Percentiles rank a stretch among this genome's conserved stretches.
Evolutionary conservation across 2,888 invertebrate species (phyloP).

Genomic region (Tiliacea citrago): DNA sequence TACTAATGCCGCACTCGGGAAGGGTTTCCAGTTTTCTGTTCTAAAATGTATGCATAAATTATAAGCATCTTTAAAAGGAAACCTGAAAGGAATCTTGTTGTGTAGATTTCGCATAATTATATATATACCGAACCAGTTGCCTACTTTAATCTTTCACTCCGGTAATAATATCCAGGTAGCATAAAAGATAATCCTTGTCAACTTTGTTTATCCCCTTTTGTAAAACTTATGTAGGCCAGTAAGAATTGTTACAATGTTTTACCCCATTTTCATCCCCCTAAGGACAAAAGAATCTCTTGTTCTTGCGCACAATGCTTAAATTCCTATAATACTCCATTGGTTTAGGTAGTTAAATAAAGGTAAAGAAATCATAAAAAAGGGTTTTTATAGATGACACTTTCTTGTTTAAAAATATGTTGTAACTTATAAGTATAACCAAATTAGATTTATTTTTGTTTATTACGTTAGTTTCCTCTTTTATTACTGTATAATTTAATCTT

Average conservation of each 20-base stretch:
- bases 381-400: too few relatives aligned
- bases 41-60: not conserved
- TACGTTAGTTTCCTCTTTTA: too few relatives aligned
- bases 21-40: not conserved
- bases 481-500: too few relatives aligned
- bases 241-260: constrained; percentile 43
- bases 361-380: too few relatives aligned
- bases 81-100: not conserved
- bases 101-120: not conserved
- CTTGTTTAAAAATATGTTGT: too few relatives aligned
- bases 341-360: too few relatives aligned
- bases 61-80: not conserved
- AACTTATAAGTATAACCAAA: too few relatives aligned
- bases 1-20: not conserved
- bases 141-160: not conserved
- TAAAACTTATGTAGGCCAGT: constrained; percentile 35
- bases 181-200: constrained; percentile 34
- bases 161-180: constrained; percentile 26
- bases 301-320: constrained; percentile 19
- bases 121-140: not conserved
- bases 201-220: constrained; percentile 21
- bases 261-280: not conserved
- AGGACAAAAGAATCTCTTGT: constrained; percentile 35
- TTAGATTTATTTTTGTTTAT: too few relatives aligned
- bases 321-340: too few relatives aligned